These are phyloP conservation scores for Scomber scombrus DNA, from an alignment of 2,113 vertebrate genomes.

Conservation along the genomic window DNA sequence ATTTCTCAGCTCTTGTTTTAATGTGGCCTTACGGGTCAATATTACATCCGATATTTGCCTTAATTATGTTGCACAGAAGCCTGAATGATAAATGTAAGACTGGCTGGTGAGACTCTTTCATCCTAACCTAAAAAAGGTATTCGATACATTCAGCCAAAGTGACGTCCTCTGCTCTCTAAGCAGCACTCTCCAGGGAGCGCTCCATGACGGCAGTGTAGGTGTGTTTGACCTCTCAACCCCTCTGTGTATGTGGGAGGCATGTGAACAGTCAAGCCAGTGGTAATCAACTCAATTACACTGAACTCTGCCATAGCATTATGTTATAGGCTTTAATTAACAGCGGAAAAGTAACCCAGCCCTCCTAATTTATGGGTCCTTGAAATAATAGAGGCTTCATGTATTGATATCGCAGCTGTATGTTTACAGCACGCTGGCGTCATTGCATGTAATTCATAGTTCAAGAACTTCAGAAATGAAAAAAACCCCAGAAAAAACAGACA, in stretches of 20 bases:
- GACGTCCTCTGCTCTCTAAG: constrained; percentile 9
- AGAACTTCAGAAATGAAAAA: background rate
- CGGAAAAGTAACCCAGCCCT: constrained; percentile 36
- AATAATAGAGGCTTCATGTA: constrained; percentile 28
- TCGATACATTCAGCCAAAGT: constrained; percentile 10
- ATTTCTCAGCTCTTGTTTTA: background rate
- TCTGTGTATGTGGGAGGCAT: constrained; percentile 33
- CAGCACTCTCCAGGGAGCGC: constrained; percentile 28
- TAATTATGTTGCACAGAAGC: constrained; percentile 3
- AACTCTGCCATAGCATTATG: constrained; percentile 29
- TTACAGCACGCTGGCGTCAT: constrained; percentile 16
- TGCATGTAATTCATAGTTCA: background rate
- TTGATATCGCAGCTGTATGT: constrained; percentile 29
- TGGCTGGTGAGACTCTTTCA: constrained; percentile 17
- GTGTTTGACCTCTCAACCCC: constrained; percentile 40
- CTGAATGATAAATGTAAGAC: constrained; percentile 4
- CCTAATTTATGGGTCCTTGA: constrained; percentile 50
- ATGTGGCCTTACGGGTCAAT: background rate
- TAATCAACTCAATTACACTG: constrained; percentile 71
- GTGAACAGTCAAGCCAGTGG: constrained; percentile 27
- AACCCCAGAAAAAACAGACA: background rate
- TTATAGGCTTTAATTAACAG: constrained; percentile 51
- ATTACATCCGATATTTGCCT: background rate
- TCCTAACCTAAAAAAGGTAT: constrained; percentile 14
- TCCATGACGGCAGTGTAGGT: constrained; percentile 30